phyloP scores from a whole-genome alignment of 2,888 invertebrate genomes.

The Coleophora deauratella region DNA sequence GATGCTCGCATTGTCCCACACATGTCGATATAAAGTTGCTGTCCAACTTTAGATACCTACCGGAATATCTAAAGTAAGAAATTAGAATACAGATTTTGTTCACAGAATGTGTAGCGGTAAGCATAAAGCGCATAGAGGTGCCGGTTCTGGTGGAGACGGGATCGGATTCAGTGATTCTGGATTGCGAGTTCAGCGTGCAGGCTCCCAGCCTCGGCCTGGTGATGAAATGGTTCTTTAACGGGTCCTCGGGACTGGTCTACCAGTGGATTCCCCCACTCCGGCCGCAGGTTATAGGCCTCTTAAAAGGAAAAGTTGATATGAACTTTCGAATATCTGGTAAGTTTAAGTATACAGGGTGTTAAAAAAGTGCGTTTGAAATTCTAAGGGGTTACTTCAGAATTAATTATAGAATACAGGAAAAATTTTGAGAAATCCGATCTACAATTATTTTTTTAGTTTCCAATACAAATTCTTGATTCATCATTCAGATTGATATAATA shows the following conservation, averaged over 20 bases:
- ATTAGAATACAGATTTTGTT: slow-evolving; percentile 8
- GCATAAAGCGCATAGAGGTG: slow-evolving; percentile 55
- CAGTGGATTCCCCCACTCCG: slow-evolving; percentile 65
- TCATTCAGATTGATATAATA: too few relatives aligned
- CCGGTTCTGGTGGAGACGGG: slow-evolving; percentile 55
- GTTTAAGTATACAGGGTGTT: slow-evolving; percentile 14
- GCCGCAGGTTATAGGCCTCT: slow-evolving; percentile 60
- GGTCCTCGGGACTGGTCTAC: slow-evolving; percentile 57
- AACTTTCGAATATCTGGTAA: slow-evolving; percentile 58
- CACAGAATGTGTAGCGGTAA: slow-evolving; percentile 63
- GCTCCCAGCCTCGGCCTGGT: slow-evolving; percentile 47
- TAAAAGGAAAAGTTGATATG: slow-evolving; percentile 62
- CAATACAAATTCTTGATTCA: too few relatives aligned
- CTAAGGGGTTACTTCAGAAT: too few relatives aligned
- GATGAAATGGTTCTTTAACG: slow-evolving; percentile 68
- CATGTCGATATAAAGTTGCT: too few relatives aligned
- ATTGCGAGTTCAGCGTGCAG: slow-evolving; percentile 45
- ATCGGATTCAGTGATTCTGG: slow-evolving; percentile 44
- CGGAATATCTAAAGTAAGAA: too few relatives aligned
- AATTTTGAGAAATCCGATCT: too few relatives aligned
- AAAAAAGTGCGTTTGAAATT: neutral
- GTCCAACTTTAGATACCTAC: too few relatives aligned
- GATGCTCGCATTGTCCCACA: too few relatives aligned
- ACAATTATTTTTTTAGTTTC: too few relatives aligned
- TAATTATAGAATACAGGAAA: too few relatives aligned